A percentile compares a stretch with the other conserved stretches of the same genome.
Evolutionary conservation across 2,797 vertebrate genomes (phyloP).

Genomic region (Anguilla anguilla): DNA sequence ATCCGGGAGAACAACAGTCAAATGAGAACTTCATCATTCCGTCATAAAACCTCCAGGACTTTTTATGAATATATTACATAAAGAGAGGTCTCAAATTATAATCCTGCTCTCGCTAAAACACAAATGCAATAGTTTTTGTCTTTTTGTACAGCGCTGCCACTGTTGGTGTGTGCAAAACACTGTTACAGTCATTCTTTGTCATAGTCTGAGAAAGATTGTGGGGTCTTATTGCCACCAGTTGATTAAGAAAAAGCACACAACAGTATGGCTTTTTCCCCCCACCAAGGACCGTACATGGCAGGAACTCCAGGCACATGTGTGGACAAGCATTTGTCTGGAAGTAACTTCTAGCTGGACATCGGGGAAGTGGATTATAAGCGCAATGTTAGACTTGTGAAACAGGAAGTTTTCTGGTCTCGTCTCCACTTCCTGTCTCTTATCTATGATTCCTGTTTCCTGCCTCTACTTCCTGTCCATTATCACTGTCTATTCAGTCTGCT

Average conservation of each 20-base stretch:
- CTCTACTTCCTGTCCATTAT: background rate
- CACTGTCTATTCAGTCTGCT: background rate
- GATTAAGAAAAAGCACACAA: background rate
- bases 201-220: background rate
- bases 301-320: no score
- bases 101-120: background rate
- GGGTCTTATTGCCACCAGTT: background rate
- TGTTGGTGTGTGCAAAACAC: background rate
- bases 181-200: background rate
- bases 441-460: background rate
- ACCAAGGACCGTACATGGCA: no score
- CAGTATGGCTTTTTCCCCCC: background rate
- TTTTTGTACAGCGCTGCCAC: background rate
- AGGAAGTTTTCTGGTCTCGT: no score
- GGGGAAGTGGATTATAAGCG: background rate
- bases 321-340: no score
- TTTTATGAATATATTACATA: background rate
- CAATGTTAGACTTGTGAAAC: background rate
- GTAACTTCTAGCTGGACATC: no score
- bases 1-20: background rate
- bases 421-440: no score
- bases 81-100: background rate
- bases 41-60: background rate
- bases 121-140: background rate
- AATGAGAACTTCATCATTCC: background rate